These are phyloP conservation scores for Erythrocebus patas DNA, from an alignment of 2,113 vertebrate species.

Conservation along the genomic window DNA sequence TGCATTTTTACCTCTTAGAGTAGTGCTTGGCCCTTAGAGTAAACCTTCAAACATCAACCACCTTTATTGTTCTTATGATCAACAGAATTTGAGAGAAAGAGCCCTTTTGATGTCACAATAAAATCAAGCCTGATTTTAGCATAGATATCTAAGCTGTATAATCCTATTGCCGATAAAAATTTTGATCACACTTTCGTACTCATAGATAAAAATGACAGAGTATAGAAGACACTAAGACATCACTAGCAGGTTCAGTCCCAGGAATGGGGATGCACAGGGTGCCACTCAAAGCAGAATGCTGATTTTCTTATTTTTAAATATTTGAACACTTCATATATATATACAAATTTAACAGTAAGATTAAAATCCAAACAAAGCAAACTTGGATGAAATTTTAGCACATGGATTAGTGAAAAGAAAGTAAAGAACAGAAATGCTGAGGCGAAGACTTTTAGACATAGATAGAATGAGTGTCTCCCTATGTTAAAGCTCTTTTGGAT, in stretches of 20 bases:
- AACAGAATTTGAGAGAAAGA: not conserved
- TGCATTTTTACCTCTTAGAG: not conserved
- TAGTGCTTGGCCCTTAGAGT: not conserved
- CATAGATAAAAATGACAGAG: not conserved
- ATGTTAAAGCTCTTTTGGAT: not conserved
- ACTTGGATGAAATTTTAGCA: not conserved
- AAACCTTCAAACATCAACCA: not conserved
- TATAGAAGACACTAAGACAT: rapidly evolving
- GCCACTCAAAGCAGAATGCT: not conserved
- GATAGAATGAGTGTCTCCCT: not conserved
- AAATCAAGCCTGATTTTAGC: not conserved
- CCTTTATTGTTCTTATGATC: not conserved
- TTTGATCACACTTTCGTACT: not conserved
- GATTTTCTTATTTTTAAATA: not conserved
- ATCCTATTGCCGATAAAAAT: not conserved
- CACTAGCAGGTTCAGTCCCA: not conserved
- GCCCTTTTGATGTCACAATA: not conserved
- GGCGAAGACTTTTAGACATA: not conserved
- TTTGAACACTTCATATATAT: not conserved
- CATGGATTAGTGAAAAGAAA: not conserved
- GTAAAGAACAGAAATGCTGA: not conserved
- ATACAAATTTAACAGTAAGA: not conserved
- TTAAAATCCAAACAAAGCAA: not conserved
- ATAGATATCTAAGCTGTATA: not conserved
- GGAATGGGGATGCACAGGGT: not conserved